Percentiles rank a stretch among this genome's conserved stretches.
phyloP scores from a whole-genome alignment of 2,888 invertebrate genomes.

The Sympetrum striolatum region DNA sequence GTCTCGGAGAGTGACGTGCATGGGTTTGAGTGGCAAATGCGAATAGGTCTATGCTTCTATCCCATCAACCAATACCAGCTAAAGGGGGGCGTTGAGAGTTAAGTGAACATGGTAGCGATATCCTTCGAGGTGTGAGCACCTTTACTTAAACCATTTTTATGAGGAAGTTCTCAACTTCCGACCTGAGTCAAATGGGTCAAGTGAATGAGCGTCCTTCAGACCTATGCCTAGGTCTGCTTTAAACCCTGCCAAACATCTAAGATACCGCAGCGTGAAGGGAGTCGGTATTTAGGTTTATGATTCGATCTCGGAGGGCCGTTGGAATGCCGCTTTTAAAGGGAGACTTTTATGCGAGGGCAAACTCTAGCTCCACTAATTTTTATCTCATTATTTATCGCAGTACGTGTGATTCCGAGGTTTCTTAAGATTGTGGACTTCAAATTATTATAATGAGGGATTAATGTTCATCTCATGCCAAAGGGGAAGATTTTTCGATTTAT shows the following conservation, averaged over 20 bases:
- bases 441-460: too few species aligned
- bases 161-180: not conserved
- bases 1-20: not conserved
- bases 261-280: too few species aligned
- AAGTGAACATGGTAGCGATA: not conserved
- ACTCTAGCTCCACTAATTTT: too few species aligned
- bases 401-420: too few species aligned
- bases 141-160: not conserved
- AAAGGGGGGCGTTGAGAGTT: not conserved
- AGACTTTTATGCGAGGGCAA: not conserved
- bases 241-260: not conserved
- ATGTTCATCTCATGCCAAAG: too few species aligned
- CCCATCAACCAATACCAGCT: not conserved
- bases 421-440: too few species aligned
- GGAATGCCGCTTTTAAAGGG: not conserved
- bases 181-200: not conserved
- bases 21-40: not conserved
- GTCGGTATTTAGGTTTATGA: not conserved
- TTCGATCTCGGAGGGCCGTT: not conserved
- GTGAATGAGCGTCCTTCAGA: not conserved
- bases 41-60: not conserved
- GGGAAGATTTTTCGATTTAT: too few species aligned
- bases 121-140: not conserved
- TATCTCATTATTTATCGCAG: too few species aligned
- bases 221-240: not conserved